Conservation (phyloP, 2,113 vertebrate genomes). For the Holacanthus passer region DNA sequence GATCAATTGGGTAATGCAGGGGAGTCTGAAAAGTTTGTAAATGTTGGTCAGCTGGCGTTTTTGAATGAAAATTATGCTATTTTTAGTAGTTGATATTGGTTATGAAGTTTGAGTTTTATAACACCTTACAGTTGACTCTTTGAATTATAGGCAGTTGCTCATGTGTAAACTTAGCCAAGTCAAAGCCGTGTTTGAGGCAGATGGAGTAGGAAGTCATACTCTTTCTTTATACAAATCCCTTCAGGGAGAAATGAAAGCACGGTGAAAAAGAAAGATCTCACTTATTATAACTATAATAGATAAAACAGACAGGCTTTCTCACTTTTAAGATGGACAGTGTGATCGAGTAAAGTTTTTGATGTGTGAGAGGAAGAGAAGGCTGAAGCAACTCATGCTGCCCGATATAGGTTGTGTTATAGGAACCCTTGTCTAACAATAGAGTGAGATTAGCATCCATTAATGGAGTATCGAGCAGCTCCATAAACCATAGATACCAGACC, state of each 20-base stretch:
- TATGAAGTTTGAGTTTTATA: constrained; percentile 44
- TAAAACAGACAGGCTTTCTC: constrained; percentile 42
- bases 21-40: constrained; percentile 25
- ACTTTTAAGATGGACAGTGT: constrained; percentile 28
- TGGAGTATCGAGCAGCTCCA: constrained; percentile 36
- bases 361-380: constrained; percentile 6
- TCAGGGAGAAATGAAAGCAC: constrained; percentile 51
- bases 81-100: constrained; percentile 12
- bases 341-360: constrained; percentile 29
- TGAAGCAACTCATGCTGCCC: not conserved
- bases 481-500: constrained; percentile 43
- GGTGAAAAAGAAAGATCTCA: constrained; percentile 46
- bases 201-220: constrained; percentile 37
- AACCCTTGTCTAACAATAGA: constrained; percentile 34
- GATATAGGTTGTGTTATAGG: constrained; percentile 24
- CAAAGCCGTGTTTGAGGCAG: constrained; percentile 48
- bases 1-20: constrained; percentile 85
- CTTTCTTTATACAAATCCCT: constrained; percentile 53
- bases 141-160: constrained; percentile 50
- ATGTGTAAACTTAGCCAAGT: constrained; percentile 41
- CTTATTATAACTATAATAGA: constrained; percentile 56
- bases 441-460: constrained; percentile 69
- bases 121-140: constrained; percentile 38
- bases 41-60: constrained; percentile 29
- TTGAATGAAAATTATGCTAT: constrained; percentile 26